Conservation (phyloP, 2,113 vertebrate genomes). For the Ophthalmolycus amberensis region DNA sequence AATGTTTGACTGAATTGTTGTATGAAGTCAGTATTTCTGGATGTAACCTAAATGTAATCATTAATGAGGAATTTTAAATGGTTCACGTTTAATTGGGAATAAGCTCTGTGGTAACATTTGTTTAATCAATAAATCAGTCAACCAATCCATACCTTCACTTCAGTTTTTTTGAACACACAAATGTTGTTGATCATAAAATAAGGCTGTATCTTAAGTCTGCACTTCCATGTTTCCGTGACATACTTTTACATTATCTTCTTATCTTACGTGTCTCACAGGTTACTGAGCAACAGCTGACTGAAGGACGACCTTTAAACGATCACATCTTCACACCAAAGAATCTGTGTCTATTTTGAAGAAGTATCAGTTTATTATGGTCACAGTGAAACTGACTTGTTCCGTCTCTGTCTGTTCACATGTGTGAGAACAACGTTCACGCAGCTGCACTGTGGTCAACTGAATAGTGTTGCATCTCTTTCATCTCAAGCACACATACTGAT, state of each 20-base stretch:
- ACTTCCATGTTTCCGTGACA: no score
- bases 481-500: no score
- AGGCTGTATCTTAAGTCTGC: no score
- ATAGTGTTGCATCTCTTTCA: no score
- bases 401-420: rapidly evolving
- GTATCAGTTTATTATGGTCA: neutral
- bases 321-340: neutral
- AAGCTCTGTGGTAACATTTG: neutral
- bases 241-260: neutral
- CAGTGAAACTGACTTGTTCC: neutral
- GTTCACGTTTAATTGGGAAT: no score
- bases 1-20: neutral
- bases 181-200: no score
- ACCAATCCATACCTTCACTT: no score
- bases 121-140: no score
- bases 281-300: neutral
- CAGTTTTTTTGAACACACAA: no score
- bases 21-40: neutral
- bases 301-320: neutral
- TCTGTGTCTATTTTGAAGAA: neutral
- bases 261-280: neutral
- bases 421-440: neutral
- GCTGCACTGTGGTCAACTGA: neutral
- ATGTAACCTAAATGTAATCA: neutral
- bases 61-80: no score